These are phyloP conservation scores for Dryobotodes eremita DNA, from an alignment of 2,888 invertebrate genomes.

Conservation along the genomic window DNA sequence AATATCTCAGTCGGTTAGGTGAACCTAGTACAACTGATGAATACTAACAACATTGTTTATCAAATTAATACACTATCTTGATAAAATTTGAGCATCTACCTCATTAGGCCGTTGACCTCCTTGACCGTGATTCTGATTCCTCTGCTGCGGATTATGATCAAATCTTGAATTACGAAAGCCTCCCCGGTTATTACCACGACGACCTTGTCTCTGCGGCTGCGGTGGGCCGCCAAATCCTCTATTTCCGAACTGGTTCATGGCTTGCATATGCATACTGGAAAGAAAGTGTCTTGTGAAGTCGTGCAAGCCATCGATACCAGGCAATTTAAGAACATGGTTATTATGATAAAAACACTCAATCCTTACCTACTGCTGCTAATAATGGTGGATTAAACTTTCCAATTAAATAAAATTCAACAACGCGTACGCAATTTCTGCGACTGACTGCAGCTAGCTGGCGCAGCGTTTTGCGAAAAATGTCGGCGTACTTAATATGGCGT, in stretches of 20 bases:
- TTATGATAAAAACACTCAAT: neutral
- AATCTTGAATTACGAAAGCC: slow-evolving; percentile 88
- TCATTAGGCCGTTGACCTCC: slow-evolving; percentile 88
- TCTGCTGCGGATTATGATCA: slow-evolving; percentile 77
- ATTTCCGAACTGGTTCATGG: slow-evolving; percentile 87
- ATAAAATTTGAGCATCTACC: slow-evolving; percentile 71
- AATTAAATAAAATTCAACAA: neutral
- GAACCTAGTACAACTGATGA: neutral
- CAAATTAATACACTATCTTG: neutral
- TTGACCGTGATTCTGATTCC: slow-evolving; percentile 80
- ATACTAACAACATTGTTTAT: neutral
- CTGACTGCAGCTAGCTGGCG: neutral
- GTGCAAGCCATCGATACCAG: slow-evolving; percentile 29
- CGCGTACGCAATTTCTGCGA: neutral
- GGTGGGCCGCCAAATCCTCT: slow-evolving; percentile 89
- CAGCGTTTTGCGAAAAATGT: neutral
- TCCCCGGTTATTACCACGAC: slow-evolving; percentile 82
- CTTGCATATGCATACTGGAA: slow-evolving; percentile 84
- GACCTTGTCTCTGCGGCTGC: slow-evolving; percentile 86
- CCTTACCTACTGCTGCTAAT: slow-evolving; percentile 46
- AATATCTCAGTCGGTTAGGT: neutral
- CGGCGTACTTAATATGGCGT: slow-evolving; percentile 35
- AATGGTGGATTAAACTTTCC: slow-evolving; percentile 2
- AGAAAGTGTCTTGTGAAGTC: slow-evolving; percentile 28
- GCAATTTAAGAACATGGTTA: neutral